Percentiles rank a stretch among this genome's conserved stretches.
Evolutionary conservation across 1,140 invertebrate genomes (phyloP).

Genomic region (Brachionus manjavacas): DNA sequence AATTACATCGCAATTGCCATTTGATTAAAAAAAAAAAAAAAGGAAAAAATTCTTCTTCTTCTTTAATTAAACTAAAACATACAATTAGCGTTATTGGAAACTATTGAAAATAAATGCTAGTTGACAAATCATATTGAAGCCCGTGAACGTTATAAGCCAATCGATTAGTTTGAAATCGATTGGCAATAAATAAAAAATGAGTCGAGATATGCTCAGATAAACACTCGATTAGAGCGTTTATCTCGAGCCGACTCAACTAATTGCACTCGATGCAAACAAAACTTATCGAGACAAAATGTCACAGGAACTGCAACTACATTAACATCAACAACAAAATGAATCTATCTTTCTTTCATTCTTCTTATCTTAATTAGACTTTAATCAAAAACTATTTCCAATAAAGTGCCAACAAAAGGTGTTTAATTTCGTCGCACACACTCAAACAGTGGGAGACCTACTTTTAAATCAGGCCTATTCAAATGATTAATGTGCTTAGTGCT

Average conservation of each 20-base stretch:
- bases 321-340: not conserved
- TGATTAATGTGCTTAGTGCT: conserved; percentile 24
- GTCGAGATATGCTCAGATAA: not conserved
- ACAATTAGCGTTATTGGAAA: not conserved
- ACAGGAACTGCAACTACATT: not conserved
- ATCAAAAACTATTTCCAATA: not conserved
- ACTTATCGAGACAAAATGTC: conserved; percentile 23
- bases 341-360: not conserved
- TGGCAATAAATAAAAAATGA: not conserved
- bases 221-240: conserved; percentile 16
- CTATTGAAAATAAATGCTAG: not conserved
- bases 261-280: not conserved
- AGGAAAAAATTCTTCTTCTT: not conserved
- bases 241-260: not conserved
- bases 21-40: too few relatives aligned
- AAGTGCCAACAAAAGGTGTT: conserved; percentile 15
- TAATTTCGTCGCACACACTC: not conserved
- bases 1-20: too few relatives aligned
- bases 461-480: not conserved
- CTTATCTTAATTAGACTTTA: conserved; percentile 40
- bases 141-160: not conserved
- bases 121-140: conserved; percentile 1
- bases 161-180: not conserved
- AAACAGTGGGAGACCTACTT: conserved; percentile 37
- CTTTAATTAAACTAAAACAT: conserved; percentile 40